Conservation (phyloP, 2,888 invertebrate genomes). For the Dascillus cervinus region DNA sequence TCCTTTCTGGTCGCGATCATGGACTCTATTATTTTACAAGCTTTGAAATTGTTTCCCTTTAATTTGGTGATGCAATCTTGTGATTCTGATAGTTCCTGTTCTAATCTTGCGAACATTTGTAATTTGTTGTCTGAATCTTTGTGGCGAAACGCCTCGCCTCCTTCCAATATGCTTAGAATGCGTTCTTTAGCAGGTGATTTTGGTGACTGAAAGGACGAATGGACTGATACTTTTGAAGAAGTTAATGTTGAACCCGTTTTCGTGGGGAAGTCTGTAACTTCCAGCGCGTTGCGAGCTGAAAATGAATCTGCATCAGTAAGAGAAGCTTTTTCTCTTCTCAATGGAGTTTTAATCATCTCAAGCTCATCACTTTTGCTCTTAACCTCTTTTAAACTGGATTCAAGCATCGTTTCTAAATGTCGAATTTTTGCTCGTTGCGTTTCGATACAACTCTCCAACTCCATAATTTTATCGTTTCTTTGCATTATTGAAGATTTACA, state of each 20-base stretch:
- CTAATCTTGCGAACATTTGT: not conserved
- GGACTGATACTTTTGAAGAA: no score
- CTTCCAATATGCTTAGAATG: not conserved
- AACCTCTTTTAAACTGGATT: constrained; percentile 31
- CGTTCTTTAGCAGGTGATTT: no score
- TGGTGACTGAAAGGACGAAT: no score
- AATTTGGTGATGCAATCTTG: constrained; percentile 11
- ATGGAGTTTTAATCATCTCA: constrained; percentile 28
- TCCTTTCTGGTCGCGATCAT: constrained; percentile 35
- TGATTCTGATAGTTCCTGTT: not conserved
- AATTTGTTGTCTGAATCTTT: not conserved
- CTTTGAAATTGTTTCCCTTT: constrained; percentile 39
- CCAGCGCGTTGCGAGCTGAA: constrained; percentile 38
- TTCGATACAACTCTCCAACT: constrained; percentile 41
- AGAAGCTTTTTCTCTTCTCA: constrained; percentile 14
- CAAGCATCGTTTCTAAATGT: constrained; percentile 33
- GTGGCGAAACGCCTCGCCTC: not conserved
- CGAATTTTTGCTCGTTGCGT: constrained; percentile 27
- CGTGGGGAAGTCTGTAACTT: constrained; percentile 32
- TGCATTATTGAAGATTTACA: constrained; percentile 39
- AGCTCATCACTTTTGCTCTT: constrained; percentile 25
- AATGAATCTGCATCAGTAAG: constrained; percentile 35
- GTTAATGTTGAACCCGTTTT: no score
- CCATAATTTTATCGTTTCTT: constrained; percentile 41
- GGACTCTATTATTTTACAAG: constrained; percentile 39